These are phyloP conservation scores for Paracentrotus lividus DNA, from an alignment of 53 echinoderm and acorn worm species.

Conservation along the genomic window DNA sequence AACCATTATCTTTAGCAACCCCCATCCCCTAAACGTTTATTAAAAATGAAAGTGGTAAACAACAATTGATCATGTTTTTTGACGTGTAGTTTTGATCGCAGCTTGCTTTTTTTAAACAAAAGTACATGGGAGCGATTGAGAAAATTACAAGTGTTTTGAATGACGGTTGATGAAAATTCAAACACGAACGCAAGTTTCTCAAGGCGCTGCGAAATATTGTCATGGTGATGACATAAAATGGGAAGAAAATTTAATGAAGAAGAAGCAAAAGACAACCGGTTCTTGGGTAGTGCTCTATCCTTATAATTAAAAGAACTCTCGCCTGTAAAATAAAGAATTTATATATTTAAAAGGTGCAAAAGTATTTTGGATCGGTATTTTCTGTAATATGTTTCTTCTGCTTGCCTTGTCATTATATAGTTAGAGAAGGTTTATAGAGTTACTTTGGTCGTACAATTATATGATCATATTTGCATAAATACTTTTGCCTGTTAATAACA, in stretches of 20 bases:
- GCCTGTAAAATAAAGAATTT: no score
- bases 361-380: no score
- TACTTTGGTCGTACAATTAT: no score
- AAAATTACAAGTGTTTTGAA: background rate
- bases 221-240: background rate
- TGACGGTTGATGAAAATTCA: background rate
- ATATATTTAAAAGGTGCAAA: no score
- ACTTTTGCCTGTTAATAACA: no score
- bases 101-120: background rate
- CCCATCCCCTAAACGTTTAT: background rate
- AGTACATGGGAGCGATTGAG: background rate
- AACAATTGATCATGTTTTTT: background rate
- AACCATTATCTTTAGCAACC: background rate
- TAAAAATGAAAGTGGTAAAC: background rate
- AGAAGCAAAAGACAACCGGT: background rate
- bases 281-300: no score
- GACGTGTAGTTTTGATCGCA: background rate
- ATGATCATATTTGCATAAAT: no score
- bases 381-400: no score
- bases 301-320: no score
- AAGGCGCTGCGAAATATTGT: background rate
- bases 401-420: no score
- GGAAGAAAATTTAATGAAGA: background rate
- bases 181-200: conserved; percentile 5
- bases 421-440: no score